Evolutionary conservation across 2,888 invertebrate species (phyloP), one percentile per base, ranked within the genome.

Genomic region (Pterostichus niger): DNA sequence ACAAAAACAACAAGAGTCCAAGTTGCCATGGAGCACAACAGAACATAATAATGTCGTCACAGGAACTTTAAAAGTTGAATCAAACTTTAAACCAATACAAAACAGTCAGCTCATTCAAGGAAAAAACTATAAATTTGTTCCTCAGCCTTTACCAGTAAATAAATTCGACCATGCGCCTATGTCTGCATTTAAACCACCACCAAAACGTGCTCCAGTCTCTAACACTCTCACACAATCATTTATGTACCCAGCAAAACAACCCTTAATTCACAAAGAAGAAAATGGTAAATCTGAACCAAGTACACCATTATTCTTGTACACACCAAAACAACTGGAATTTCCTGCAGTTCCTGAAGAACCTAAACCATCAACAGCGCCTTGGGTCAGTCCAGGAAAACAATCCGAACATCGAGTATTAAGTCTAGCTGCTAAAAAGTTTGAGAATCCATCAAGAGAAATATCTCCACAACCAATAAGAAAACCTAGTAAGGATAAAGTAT

Each of bases 161-260:
- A 93, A 95, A 86, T 95, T 96, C 87, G 95, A 94, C 31, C 95
- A 96, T 88, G 95, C 95, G 0, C 94, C 95, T 0, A 93, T 94
- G 91, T 95, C 95, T 9, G 95, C 95, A 3, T 96, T 96, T 87
- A 93, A 94, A 85, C 95, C 94, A 0, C 91, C 91, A 84, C 90
- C 86, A 82, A 90, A 89, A 86, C 90, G 13, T 86, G 91, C 90
- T 85, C 89, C 90, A 83, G 87, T 87, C 1, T 24, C 24, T 24
- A 24, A 24, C 24, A 24, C 24, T 35, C 91, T 52, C 35, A 84
- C 90, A 0, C 89, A 89, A 85, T 87, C 91, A 33, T 91, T 91
- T 91, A 90, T 90, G 85, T 91, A 71, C 40, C 77, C 80, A 33
- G 44, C 77, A 87, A 79, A 75, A 78, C 56, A 75, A 68, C 68